These are phyloP conservation scores for Deilephila elpenor DNA, from an alignment of 2,888 invertebrate species.

Conservation along the genomic window DNA sequence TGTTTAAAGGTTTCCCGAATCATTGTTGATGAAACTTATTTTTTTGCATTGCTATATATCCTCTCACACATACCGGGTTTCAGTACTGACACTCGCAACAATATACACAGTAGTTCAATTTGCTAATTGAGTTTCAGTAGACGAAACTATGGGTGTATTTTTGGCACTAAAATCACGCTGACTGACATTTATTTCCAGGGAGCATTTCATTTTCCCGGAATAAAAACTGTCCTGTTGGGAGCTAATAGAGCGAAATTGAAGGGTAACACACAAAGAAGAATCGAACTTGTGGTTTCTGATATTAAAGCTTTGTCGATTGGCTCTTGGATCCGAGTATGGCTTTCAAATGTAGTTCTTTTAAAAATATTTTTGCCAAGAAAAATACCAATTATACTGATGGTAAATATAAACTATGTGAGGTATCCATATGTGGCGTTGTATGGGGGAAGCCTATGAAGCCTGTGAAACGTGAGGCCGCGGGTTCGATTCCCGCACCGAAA, in stretches of 20 bases:
- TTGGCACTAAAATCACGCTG: neutral
- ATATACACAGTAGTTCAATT: constrained; percentile 5
- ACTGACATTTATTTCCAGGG: constrained; percentile 9
- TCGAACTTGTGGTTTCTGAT: constrained; percentile 8
- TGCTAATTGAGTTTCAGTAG: constrained; percentile 3
- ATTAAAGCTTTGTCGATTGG: constrained; percentile 13
- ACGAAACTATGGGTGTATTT: neutral
- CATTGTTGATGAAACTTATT: no score
- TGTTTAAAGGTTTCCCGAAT: no score
- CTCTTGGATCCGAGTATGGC: neutral
- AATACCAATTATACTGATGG: no score
- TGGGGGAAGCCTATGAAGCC: no score
- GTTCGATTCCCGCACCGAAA: no score
- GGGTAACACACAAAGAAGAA: constrained; percentile 11
- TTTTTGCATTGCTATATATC: neutral
- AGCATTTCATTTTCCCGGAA: constrained; percentile 1
- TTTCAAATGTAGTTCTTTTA: no score
- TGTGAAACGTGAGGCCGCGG: no score
- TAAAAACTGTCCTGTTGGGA: neutral
- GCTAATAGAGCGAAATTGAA: neutral
- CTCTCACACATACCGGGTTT: neutral
- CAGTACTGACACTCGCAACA: neutral
- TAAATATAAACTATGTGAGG: no score
- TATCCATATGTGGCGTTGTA: no score
- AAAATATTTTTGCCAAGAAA: no score